Conservation (phyloP, 2,797 vertebrate genomes). For the Sebastes wilsoni region DNA sequence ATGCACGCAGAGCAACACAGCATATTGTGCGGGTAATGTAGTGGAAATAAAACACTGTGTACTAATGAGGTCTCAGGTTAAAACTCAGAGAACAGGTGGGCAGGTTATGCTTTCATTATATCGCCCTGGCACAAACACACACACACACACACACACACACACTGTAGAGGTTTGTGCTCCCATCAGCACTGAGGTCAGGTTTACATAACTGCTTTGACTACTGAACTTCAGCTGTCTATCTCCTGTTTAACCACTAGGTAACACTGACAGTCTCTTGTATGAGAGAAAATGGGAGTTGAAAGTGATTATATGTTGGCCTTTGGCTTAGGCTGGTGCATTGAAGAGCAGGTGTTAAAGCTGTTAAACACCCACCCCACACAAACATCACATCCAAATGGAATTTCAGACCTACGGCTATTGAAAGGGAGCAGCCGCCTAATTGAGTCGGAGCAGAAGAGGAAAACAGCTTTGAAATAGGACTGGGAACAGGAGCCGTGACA, state of each 20-base stretch:
- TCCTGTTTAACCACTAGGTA: constrained; percentile 23
- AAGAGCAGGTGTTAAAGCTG: constrained; percentile 66
- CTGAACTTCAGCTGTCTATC: constrained; percentile 29
- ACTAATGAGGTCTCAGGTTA: constrained; percentile 72
- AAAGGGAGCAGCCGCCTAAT: constrained; percentile 67
- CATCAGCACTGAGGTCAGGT: constrained; percentile 42
- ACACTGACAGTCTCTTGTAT: background rate
- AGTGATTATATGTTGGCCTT: constrained; percentile 47
- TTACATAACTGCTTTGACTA: constrained; percentile 43
- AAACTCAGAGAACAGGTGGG: constrained; percentile 64
- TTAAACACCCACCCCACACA: constrained; percentile 33
- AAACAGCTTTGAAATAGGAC: constrained; percentile 54
- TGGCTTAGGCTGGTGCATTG: constrained; percentile 15
- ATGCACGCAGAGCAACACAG: constrained; percentile 24
- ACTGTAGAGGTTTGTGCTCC: constrained; percentile 26
- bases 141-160: background rate
- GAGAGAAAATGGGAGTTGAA: constrained; percentile 8
- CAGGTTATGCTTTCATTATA: constrained; percentile 50
- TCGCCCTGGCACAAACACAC: constrained; percentile 4
- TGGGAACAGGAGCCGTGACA: constrained; percentile 24
- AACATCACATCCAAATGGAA: constrained; percentile 67
- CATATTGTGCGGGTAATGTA: constrained; percentile 65
- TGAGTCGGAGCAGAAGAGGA: constrained; percentile 64
- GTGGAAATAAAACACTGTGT: constrained; percentile 64
- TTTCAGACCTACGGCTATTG: constrained; percentile 73